Evolutionary conservation across 2,113 vertebrate genomes (phyloP), one percentile per base, ranked within the genome.

Genomic region (Nibea coibor): DNA sequence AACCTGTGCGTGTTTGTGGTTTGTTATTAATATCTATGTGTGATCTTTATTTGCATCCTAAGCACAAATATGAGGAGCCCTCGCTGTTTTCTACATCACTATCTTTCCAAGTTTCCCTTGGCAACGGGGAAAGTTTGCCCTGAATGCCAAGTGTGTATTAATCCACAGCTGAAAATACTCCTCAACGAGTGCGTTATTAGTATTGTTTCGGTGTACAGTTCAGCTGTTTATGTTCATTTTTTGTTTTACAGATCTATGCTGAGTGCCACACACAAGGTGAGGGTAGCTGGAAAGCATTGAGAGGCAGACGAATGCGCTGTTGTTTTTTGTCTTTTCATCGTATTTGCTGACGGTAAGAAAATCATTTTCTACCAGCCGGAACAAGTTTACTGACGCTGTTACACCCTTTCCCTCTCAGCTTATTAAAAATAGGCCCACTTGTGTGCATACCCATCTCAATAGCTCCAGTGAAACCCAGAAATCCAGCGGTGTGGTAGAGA

Each of bases 401-500:
- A 31, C 31, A 69, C 5, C 20, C 1, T 19, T 19, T 57, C 39
- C 19, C 15, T 43, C 14, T 16, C 31, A 47, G 6, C 8, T 72
- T 1, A 71, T 43, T 16, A 28, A 14, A 57, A 56, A 28, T 48
- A 59, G 1, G 35, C 16, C 3, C 24, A n/a, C 10, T 22, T 2
- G 12, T 15, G 15, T 85, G 93, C 93, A 0, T 88, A 96, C 95
- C 96, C 59, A 65, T 66, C 12, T 89, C 35, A 19, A 96, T 93
- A 54, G 91, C 91, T 35, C 93, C 94, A 0, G 81, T 48, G 11
- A 96, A 0, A 4, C 94, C 95, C 8, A 95, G 0, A 6, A 97
- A 79, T 0, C 89, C 96, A 0, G 95, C 56, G 3, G 85, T 95
- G 82, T 97, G 97, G 83, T 96, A 97, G 11, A 97, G 86, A 0